These are phyloP conservation scores for Hippopotamyrus pictus DNA, from an alignment of 2,797 vertebrate genomes.

Conservation along the genomic window DNA sequence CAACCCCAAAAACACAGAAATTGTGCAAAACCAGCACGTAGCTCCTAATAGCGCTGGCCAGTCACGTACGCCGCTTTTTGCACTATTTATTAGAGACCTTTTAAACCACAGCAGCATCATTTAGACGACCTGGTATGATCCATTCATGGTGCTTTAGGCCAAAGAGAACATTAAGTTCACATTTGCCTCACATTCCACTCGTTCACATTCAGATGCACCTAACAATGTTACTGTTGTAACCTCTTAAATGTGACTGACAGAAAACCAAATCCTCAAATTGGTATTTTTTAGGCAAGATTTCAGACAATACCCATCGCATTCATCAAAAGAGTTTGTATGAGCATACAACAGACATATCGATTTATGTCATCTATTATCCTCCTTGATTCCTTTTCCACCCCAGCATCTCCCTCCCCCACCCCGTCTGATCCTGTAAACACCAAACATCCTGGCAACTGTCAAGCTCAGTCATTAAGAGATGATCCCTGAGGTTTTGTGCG, in stretches of 20 bases:
- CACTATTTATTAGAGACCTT: constrained; percentile 9
- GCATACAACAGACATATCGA: constrained; percentile 1
- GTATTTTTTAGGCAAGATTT: not conserved
- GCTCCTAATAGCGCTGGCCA: not conserved
- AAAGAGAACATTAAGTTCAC: not conserved
- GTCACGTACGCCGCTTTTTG: not conserved
- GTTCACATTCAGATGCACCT: not conserved
- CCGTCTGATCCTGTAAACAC: not conserved
- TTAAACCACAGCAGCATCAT: not conserved
- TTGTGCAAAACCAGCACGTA: not conserved
- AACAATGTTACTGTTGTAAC: not conserved
- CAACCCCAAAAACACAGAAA: not conserved
- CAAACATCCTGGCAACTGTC: not conserved
- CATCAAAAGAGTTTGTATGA: not conserved
- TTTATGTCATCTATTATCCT: not conserved
- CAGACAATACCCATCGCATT: not conserved
- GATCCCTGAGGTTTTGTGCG: not conserved
- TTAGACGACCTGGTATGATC: not conserved
- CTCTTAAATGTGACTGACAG: not conserved
- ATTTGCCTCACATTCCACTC: not conserved
- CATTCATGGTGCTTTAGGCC: not conserved
- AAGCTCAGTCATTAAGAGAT: not conserved
- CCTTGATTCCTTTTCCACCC: not conserved
- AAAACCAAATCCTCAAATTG: not conserved
- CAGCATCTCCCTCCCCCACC: not conserved